Base-by-base conservation (phyloP, 2,888 invertebrate species). In the Hartigia nigra region DNA sequence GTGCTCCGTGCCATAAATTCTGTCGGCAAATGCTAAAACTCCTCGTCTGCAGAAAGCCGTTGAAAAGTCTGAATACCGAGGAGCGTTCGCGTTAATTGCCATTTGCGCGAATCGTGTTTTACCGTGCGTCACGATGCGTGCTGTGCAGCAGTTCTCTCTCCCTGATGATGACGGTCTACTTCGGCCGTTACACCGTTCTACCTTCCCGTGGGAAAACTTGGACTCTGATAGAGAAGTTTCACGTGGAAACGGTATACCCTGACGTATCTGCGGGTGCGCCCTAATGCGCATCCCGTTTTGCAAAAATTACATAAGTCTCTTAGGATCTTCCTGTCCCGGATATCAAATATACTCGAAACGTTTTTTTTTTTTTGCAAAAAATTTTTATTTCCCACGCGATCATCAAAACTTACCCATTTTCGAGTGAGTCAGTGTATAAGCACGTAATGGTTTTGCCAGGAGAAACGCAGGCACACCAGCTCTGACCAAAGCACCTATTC, bases 381-480 rank as follows among this genome's bases (percentile, higher is more conserved):
- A 55, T 9, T 23, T 55, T 55, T 9, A 55, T 55, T 55, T 55
- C 23, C 23, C 23, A 55, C 23, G 55, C 23, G 55, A 55, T 23
- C 23, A 3, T 55, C 55, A 72, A 31, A 31, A 84, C 88, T 86
- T 83, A 90, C 91, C 91, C 90, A 90, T 90, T 87, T 91, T 91
- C 31, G 91, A 90, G 76, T 91, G 90, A 80, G 90, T 91, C 74
- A 91, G 85, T 76, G 90, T 91, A 84, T 91, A 91, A 75, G 90
- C 90, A 77, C 90, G 85, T 36, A 91, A 85, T 32, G 90, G 90
- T 85, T 91, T 91, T 3, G 90, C 90, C 31, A 91, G 86, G 76
- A 91, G 84, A 82, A 91, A 91, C 34, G 90, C 90, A 34, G 91
- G 90, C 12, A 91, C 91, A 75, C 91, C 90, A 36, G 90, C 91